A percentile compares a stretch with the other conserved stretches of the same genome.
phyloP scores from a whole-genome alignment of 53 echinoderm and acorn worm species.

The Stichopus horrens region DNA sequence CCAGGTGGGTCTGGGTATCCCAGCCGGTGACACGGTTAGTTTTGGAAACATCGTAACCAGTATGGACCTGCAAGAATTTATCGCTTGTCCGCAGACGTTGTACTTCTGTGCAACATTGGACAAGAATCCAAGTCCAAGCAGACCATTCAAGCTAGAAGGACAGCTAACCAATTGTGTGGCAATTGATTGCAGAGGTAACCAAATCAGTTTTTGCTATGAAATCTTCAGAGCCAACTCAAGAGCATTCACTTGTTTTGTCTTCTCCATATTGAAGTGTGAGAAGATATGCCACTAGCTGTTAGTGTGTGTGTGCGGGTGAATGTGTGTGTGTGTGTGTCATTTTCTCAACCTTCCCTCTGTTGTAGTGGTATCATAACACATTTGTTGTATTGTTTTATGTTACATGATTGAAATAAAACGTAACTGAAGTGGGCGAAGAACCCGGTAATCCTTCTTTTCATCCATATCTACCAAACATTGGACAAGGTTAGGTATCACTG shows the following conservation, averaged over 20 bases:
- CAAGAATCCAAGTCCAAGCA: conserved; percentile 5
- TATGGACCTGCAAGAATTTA: neutral
- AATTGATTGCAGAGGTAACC: conserved; percentile 40
- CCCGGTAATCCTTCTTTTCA: no score
- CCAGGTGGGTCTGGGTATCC: neutral
- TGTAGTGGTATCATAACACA: no score
- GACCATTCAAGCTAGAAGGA: conserved; percentile 40
- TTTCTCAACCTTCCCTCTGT: neutral
- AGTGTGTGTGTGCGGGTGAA: neutral
- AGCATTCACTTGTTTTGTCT: no score
- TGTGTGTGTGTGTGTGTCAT: neutral
- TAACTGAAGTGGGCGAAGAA: no score
- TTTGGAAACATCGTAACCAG: neutral
- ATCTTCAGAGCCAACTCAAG: no score
- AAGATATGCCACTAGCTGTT: neutral
- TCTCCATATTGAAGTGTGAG: no score
- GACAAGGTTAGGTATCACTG: no score
- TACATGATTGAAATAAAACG: no score
- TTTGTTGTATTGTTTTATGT: no score
- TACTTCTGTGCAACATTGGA: conserved; percentile 27
- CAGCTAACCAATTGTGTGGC: neutral
- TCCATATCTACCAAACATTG: no score
- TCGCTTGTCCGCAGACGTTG: neutral
- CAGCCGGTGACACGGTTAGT: neutral
- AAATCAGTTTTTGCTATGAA: neutral